These are phyloP conservation scores for Eulithis testata DNA, from an alignment of 2,888 invertebrate genomes.

Conservation along the genomic window DNA sequence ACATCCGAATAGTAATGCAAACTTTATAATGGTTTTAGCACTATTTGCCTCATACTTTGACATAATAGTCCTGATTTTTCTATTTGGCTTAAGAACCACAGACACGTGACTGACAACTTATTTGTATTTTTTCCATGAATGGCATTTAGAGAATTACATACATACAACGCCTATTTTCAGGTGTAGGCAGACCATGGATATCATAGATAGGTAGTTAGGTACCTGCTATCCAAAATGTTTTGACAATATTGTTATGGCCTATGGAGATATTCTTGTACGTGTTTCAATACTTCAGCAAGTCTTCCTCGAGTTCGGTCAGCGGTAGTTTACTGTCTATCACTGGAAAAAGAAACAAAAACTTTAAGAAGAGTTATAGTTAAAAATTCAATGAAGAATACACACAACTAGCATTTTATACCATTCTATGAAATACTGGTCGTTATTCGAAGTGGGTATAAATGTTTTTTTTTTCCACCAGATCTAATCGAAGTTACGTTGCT, in stretches of 20 bases:
- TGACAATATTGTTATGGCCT: conserved; percentile 9
- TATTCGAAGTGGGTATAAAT: neutral
- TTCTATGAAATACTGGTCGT: neutral
- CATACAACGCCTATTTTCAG: too few relatives aligned
- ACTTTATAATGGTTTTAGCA: too few relatives aligned
- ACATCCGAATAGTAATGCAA: too few relatives aligned
- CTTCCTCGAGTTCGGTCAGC: conserved; percentile 74
- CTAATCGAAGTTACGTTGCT: too few relatives aligned
- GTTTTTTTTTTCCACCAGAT: neutral
- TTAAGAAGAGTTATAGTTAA: neutral
- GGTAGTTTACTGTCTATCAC: conserved; percentile 81
- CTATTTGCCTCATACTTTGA: too few relatives aligned
- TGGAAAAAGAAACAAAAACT: conserved; percentile 50
- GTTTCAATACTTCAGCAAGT: conserved; percentile 73
- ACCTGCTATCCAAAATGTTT: too few relatives aligned
- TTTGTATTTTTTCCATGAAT: too few relatives aligned
- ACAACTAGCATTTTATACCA: too few relatives aligned
- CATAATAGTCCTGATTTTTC: neutral
- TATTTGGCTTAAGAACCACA: neutral
- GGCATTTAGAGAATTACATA: too few relatives aligned
- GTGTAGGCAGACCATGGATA: too few relatives aligned
- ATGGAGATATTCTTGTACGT: conserved; percentile 11
- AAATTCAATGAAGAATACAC: neutral
- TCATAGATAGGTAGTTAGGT: too few relatives aligned
- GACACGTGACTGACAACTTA: too few relatives aligned